Evolutionary conservation across 2,113 vertebrate species (phyloP).

Genomic region (Atrichornis clamosus): DNA sequence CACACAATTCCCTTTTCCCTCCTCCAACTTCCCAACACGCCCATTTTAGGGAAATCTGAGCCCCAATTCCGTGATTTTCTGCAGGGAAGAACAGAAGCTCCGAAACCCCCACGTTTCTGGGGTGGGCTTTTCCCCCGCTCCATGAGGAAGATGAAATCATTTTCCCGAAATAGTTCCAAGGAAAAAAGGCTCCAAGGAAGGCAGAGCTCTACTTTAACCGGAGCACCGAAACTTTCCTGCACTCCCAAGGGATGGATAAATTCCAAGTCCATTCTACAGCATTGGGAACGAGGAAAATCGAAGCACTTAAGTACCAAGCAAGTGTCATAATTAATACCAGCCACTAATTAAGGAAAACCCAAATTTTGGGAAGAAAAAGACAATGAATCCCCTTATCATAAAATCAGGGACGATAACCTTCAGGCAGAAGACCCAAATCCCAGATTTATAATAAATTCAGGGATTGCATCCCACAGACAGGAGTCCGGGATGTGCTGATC

Average conservation of each 20-base stretch:
- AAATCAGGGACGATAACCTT: background rate
- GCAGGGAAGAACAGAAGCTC: background rate
- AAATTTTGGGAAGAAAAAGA: rapidly evolving
- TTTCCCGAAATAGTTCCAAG: background rate
- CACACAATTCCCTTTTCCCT: background rate
- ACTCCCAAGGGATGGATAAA: background rate
- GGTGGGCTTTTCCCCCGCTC: background rate
- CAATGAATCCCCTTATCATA: background rate
- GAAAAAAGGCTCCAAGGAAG: background rate
- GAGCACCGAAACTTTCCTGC: background rate
- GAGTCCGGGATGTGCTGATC: background rate
- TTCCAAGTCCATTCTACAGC: background rate
- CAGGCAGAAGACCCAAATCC: background rate
- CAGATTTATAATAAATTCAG: background rate
- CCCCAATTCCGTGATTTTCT: background rate
- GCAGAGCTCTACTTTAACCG: background rate
- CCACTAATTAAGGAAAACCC: background rate
- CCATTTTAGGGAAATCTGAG: background rate
- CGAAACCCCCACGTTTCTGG: background rate
- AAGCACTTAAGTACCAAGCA: background rate
- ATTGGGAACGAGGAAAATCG: rapidly evolving
- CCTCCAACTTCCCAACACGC: background rate
- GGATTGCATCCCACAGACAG: background rate
- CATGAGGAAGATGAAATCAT: background rate
- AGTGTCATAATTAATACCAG: background rate